phyloP scores from a whole-genome alignment of 2,113 vertebrate species.

The Aptenodytes patagonicus region DNA sequence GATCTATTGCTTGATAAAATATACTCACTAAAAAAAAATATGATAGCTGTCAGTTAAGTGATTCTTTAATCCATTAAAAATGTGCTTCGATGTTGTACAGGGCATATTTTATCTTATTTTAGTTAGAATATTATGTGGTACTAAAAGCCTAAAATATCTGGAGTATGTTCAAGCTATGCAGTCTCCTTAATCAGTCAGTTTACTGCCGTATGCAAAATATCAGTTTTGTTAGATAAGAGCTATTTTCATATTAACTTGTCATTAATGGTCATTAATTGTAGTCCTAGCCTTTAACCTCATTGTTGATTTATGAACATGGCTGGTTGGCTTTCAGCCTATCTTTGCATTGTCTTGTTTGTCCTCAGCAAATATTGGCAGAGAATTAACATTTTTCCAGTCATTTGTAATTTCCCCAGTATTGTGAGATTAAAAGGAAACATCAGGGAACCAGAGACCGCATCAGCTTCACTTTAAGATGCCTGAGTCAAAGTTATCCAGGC shows the following conservation, averaged over 20 bases:
- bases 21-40: not conserved
- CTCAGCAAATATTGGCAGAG: not conserved
- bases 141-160: not conserved
- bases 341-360: not conserved
- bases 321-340: not conserved
- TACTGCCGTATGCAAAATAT: not conserved
- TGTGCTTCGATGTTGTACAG: not conserved
- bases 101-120: not conserved
- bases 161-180: not conserved
- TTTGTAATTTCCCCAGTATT: not conserved
- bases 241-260: not conserved
- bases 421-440: not conserved
- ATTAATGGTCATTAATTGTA: not conserved
- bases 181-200: not conserved
- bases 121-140: not conserved
- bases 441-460: not conserved
- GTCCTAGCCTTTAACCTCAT: not conserved
- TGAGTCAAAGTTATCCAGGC: not conserved
- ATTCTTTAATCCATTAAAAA: not conserved
- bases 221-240: not conserved
- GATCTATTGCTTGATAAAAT: not conserved
- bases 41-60: rapidly evolving
- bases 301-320: not conserved
- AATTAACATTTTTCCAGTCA: not conserved
- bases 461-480: not conserved